Base-by-base conservation (phyloP, 2,888 invertebrate species). In the Euphydryas editha region DNA sequence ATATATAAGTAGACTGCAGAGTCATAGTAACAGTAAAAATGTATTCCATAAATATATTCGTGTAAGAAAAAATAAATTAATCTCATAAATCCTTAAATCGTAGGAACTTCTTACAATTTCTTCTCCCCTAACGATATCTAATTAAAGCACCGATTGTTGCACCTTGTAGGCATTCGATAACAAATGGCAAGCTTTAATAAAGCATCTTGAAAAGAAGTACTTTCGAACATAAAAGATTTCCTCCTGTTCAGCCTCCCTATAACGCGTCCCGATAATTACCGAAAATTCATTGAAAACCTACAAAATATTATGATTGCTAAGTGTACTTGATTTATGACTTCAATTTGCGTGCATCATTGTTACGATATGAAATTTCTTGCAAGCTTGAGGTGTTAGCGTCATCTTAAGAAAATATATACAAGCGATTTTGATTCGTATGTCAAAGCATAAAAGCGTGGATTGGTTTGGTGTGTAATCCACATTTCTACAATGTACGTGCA, bases 101-200 rank as follows among this genome's bases (percentile, higher is more conserved):
- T 39, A 21, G 11, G 42, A 57, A 42, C 5, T 42, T 39, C 42
- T 57, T 42, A 21, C 57, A 57, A 20, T 51, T 51, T 58, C 39
- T n/a, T 44, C 63, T 42, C 20, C 24, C 42, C 36, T 51, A 46
- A 58, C 20, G 36, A 62, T 66, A 59, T 62, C 36, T 46, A 62
- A 62, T 62, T 62, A 67, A 24, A 80, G 72, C 75, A 44, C 39
- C 65, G 69, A 80, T 87, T 89, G 87, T 90, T 88, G 87, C 86
- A 87, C 82, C 84, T 85, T 81, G 80, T 84, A 62, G 68, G 81
- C 78, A 85, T 87, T 86, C 84, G 85, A 30, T 88, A 88, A 86
- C 85, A 85, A 72, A 80, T 81, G 84, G 78, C 82, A 82, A 78
- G 75, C 79, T 80, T 79, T 86, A 85, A 86, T 83, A 81, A 81